Percentiles rank a stretch among this genome's conserved stretches.
Conservation (phyloP, 2,113 vertebrate genomes). For the Chaetodon trifascialis region DNA sequence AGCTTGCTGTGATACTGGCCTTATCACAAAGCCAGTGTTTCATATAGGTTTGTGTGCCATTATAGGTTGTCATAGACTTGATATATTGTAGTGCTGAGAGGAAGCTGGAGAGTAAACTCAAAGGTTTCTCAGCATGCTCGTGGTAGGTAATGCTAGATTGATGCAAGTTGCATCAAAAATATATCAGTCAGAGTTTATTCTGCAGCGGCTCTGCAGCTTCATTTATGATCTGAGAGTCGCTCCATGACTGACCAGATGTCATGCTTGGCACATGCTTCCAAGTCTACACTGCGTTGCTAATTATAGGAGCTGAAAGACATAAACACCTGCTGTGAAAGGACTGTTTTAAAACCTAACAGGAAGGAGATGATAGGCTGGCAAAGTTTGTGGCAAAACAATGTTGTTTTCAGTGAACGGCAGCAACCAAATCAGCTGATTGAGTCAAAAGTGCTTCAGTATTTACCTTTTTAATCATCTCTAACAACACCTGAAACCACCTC, state of each 20-base stretch:
- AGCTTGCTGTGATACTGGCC: background rate
- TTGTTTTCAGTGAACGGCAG: no score
- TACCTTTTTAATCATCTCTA: background rate
- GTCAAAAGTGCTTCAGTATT: no score
- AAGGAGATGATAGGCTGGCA: background rate
- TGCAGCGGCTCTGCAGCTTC: slow-evolving; percentile 1
- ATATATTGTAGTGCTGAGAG: background rate
- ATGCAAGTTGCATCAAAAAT: background rate
- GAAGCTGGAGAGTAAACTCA: background rate
- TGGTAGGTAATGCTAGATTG: background rate
- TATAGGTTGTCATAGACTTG: background rate
- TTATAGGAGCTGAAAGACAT: slow-evolving; percentile 22
- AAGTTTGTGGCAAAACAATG: background rate
- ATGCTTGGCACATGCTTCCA: background rate
- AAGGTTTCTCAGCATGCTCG: background rate
- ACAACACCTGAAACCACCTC: background rate
- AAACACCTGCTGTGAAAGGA: background rate
- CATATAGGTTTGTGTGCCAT: background rate
- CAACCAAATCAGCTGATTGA: no score
- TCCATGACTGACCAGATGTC: background rate
- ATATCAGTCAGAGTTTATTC: background rate
- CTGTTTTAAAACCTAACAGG: background rate
- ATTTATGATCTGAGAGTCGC: slow-evolving; percentile 1
- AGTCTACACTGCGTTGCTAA: slow-evolving; percentile 17
- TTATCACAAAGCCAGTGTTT: background rate